Base-by-base conservation (phyloP, 2,113 vertebrate species). In the Bubo scandiacus region DNA sequence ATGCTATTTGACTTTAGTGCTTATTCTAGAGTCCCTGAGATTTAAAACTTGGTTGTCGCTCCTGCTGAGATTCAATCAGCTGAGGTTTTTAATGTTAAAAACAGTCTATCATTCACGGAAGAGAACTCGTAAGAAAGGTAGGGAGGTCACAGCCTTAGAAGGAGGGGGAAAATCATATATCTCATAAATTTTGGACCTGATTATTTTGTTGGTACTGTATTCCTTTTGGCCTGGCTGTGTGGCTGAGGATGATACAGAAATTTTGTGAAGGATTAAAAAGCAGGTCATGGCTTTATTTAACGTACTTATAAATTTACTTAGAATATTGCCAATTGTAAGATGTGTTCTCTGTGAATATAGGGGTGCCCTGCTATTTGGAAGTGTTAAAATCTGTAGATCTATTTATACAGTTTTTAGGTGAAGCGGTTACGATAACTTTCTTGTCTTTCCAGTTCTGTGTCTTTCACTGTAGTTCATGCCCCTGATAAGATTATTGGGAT, bases 1-100 rank as follows among this genome's bases (percentile, higher is more conserved):
- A 21, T 16, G 11, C 4, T 65, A 1, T 68, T 78, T 22, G 47
- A 83, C 42, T 86, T 83, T 51, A 49, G 6, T 83, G 55, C 23
- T 95, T 63, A 71, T 67, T 84, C 45, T 47, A 47, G 55, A 67
- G 59, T 55, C 63, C n/a, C 59, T 59, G 63, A 90, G 42, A 71
- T 90, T 88, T 83, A 90, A 90, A 95, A 94, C 59, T 74, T 70
- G 30, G 34, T 71, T 92, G 51, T 78, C 25, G 3, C 32, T 66
- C 29, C 79, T 90, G 38, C 75, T 93, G 55, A 92, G 88, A 78
- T 93, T 95, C 94, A 93, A 88, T 94, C 79, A 90, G 32, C 58
- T 81, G n/a, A 0, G 0, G 4, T 36, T 96, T 94, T 93, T 80
- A 90, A 42, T 14, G 0, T 63, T 86, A 92, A 90, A 71, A 93